Evolutionary conservation across 2,888 invertebrate species (phyloP).

Genomic region (Gandaritis pyraliata): DNA sequence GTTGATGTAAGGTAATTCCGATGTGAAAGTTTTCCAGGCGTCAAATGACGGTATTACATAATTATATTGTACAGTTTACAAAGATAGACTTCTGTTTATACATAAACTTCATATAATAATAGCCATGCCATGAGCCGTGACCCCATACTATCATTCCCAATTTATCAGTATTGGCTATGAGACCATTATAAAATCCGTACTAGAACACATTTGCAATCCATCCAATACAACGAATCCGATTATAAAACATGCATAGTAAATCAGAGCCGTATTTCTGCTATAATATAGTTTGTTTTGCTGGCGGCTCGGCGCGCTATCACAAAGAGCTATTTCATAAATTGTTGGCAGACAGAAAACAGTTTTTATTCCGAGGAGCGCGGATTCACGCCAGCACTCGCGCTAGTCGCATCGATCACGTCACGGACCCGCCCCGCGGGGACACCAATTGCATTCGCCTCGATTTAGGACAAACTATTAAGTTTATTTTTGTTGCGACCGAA

Average conservation of each 20-base stretch:
- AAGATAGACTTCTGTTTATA: neutral
- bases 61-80: constrained; percentile 12
- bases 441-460: constrained; percentile 49
- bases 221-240: constrained; percentile 24
- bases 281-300: constrained; percentile 14
- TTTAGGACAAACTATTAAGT: constrained; percentile 38
- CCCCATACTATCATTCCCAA: constrained; percentile 18
- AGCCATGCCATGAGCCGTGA: no score
- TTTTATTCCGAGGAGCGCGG: constrained; percentile 51
- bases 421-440: constrained; percentile 45
- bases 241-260: constrained; percentile 25
- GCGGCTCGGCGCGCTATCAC: constrained; percentile 45
- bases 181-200: constrained; percentile 10
- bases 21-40: constrained; percentile 28
- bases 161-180: constrained; percentile 18
- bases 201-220: constrained; percentile 11
- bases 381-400: constrained; percentile 43
- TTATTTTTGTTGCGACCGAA: constrained; percentile 30
- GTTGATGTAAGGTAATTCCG: constrained; percentile 14
- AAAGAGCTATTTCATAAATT: constrained; percentile 61
- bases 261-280: constrained; percentile 10
- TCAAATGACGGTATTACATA: neutral
- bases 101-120: no score
- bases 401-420: constrained; percentile 56
- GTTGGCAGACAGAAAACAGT: constrained; percentile 50